These are phyloP conservation scores for Pheosia gnoma DNA, from an alignment of 2,888 invertebrate species.

Conservation along the genomic window DNA sequence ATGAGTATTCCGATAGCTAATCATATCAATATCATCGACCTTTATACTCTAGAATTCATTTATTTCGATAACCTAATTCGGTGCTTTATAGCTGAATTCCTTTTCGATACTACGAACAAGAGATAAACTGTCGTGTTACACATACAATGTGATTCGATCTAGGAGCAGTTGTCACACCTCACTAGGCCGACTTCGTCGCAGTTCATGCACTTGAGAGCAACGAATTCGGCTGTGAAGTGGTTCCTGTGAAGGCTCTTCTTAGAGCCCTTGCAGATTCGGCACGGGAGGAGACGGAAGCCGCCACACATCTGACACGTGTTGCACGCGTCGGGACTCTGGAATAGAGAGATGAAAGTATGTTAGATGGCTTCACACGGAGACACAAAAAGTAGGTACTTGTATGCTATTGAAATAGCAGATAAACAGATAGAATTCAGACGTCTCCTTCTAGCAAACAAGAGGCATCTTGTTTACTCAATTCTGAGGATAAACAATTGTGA, in stretches of 20 bases:
- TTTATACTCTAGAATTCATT: not conserved
- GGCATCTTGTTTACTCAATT: too few relatives aligned
- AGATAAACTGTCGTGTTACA: not conserved
- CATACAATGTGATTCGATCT: conserved; percentile 23
- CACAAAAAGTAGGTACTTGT: too few relatives aligned
- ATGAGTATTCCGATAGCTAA: too few relatives aligned
- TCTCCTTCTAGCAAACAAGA: too few relatives aligned
- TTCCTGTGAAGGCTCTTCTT: conserved; percentile 98
- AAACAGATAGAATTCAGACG: too few relatives aligned
- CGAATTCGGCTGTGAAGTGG: conserved; percentile 96
- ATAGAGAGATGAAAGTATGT: conserved; percentile 39
- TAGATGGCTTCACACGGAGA: not conserved
- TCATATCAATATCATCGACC: too few relatives aligned
- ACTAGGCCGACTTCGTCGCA: conserved; percentile 98
- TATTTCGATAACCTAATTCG: conserved; percentile 1
- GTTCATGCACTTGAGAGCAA: conserved; percentile 96
- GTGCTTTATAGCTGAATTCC: not conserved
- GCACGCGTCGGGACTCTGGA: conserved; percentile 91
- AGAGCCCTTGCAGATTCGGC: conserved; percentile 96
- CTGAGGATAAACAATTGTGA: too few relatives aligned
- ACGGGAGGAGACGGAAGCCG: conserved; percentile 95
- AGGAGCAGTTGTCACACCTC: conserved; percentile 92
- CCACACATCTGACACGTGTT: conserved; percentile 95
- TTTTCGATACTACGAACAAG: conserved; percentile 5
- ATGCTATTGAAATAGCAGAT: too few relatives aligned